These are phyloP conservation scores for Deilephila porcellus DNA, from an alignment of 2,888 invertebrate genomes.

Conservation along the genomic window DNA sequence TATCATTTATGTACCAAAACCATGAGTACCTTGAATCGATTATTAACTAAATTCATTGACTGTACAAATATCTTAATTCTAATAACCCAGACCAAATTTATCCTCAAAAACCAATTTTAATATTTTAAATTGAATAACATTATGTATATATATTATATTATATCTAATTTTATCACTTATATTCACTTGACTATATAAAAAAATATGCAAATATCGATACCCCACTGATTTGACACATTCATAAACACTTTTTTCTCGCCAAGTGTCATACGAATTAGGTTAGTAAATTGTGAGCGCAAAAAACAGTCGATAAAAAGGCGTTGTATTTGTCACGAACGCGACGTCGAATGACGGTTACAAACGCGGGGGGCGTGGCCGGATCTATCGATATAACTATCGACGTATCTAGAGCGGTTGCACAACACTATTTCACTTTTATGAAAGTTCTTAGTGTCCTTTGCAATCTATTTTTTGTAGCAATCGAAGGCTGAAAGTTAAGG, in stretches of 20 bases:
- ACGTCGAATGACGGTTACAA: constrained; percentile 29
- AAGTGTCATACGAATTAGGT: not conserved
- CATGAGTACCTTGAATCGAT: no score
- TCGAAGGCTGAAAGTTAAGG: not conserved
- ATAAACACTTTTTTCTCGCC: not conserved
- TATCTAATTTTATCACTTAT: no score
- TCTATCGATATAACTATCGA: constrained; percentile 41
- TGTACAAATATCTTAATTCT: no score
- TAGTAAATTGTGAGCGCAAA: constrained; percentile 28
- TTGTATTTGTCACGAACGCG: constrained; percentile 26
- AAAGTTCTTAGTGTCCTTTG: not conserved
- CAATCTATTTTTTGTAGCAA: not conserved
- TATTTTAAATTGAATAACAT: no score
- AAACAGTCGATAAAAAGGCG: constrained; percentile 32
- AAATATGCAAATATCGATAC: no score
- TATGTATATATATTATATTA: no score
- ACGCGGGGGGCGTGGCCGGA: constrained; percentile 36
- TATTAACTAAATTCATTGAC: no score
- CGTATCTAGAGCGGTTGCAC: constrained; percentile 38
- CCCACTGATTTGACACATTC: not conserved
- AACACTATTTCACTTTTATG: constrained; percentile 35
- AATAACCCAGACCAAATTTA: no score
- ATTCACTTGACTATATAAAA: no score
- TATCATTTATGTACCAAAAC: no score
- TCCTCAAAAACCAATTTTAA: no score